Conservation (phyloP, 2,888 invertebrate genomes). For the Dione juno region DNA sequence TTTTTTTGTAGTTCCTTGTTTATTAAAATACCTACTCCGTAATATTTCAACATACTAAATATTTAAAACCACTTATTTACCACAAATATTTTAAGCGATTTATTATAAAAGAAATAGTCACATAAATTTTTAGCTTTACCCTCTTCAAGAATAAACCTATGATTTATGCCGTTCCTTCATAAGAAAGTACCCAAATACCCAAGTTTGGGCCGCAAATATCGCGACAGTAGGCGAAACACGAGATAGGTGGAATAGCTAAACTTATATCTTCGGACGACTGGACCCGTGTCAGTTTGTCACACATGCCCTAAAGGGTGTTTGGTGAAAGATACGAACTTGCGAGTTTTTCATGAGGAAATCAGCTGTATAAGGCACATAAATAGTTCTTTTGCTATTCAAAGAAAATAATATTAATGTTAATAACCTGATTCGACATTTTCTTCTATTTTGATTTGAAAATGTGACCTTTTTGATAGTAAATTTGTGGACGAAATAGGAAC, state of each 20-base stretch:
- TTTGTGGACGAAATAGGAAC: too few species aligned
- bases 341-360: constrained; percentile 40
- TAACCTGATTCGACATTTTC: too few species aligned
- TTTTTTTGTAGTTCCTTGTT: too few species aligned
- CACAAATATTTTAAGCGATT: constrained; percentile 4
- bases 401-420: too few species aligned
- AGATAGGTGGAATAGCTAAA: constrained; percentile 48
- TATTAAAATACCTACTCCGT: too few species aligned
- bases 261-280: constrained; percentile 74
- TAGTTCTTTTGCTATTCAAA: too few species aligned
- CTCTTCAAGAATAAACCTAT: constrained; percentile 43
- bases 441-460: too few species aligned
- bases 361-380: not conserved
- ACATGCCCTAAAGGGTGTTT: constrained; percentile 56
- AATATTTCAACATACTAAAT: not conserved
- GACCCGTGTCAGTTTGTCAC: constrained; percentile 80
- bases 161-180: constrained; percentile 39
- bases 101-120: constrained; percentile 36
- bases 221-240: constrained; percentile 64
- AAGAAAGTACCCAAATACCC: constrained; percentile 35
- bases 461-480: too few species aligned
- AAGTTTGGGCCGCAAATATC: constrained; percentile 57
- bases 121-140: constrained; percentile 35
- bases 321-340: constrained; percentile 50
- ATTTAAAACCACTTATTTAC: not conserved